These are phyloP conservation scores for Lophius americanus DNA, from an alignment of 2,797 vertebrate genomes.

Conservation along the genomic window DNA sequence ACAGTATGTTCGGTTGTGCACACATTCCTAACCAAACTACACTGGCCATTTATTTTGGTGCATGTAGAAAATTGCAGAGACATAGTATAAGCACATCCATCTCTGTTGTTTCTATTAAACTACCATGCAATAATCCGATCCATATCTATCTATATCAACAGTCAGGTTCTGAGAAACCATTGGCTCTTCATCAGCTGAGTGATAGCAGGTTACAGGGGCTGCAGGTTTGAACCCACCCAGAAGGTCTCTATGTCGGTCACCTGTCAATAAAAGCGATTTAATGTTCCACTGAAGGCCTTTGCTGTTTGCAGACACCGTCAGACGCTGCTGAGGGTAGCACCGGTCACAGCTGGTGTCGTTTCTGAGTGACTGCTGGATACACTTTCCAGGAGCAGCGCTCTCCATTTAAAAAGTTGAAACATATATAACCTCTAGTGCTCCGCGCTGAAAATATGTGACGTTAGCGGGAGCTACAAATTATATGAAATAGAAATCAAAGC, in stretches of 20 bases:
- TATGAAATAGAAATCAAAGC: slow-evolving; percentile 54
- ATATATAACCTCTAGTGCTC: slow-evolving; percentile 47
- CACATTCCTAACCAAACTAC: neutral
- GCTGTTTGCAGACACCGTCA: neutral
- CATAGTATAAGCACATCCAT: neutral
- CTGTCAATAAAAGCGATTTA: slow-evolving; percentile 41
- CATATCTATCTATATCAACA: neutral
- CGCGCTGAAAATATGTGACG: slow-evolving; percentile 15
- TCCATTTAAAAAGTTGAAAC: slow-evolving; percentile 42
- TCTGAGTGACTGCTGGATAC: slow-evolving; percentile 13
- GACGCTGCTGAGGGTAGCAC: neutral
- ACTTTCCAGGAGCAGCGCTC: slow-evolving; percentile 36
- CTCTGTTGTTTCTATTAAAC: slow-evolving; percentile 13
- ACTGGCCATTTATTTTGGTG: neutral
- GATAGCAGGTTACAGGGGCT: slow-evolving; percentile 35
- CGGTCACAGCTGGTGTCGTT: slow-evolving; percentile 10
- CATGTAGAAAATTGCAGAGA: neutral
- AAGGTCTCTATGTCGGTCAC: slow-evolving; percentile 11
- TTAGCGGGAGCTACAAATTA: slow-evolving; percentile 38
- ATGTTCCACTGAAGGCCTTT: slow-evolving; percentile 1
- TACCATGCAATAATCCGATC: slow-evolving; percentile 12
- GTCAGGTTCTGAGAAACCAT: neutral
- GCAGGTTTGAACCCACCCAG: slow-evolving; percentile 36
- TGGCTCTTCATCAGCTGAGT: slow-evolving; percentile 17
- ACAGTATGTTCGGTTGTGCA: too few species aligned